Evolutionary conservation across 2,113 vertebrate genomes (phyloP), one percentile per base, ranked within the genome.

Genomic region (Kobus ellipsiprymnus): DNA sequence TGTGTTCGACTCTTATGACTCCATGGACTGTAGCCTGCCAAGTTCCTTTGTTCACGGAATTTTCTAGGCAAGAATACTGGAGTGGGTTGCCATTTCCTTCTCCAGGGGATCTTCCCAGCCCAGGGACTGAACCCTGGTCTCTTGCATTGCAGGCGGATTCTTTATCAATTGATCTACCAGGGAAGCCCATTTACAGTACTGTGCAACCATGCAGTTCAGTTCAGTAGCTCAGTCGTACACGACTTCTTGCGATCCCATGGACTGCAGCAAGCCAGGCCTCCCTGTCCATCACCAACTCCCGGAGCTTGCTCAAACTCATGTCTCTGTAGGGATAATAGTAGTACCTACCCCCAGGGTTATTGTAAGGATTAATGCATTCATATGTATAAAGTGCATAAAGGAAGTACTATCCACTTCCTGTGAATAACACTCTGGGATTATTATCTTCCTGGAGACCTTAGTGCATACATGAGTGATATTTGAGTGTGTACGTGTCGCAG

Each of bases 91-190:
- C 19, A 12, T 71, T 71, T 71, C n/a, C 67, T 40, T 71, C n/a
- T 40, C n/a, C 67, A 71, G n/a, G 67, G n/a, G 67, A 71, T 71
- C 67, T 71, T 71, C 67, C 67, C 10, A 11, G 67, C 9, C n/a
- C 67, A 21, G n/a, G 67, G n/a, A 71, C 23, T 5, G 5, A 71
- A 74, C n/a, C n/a, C n/a, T 40, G 1, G n/a, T 23, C n/a, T 74
- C n/a, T 19, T 40, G n/a, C n/a, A 40, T 23, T 74, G n/a, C 0
- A 1, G 21, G 19, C 0, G 0, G 36, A 74, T 74, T 74, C n/a
- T 71, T 40, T 71, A 74, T 74, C 16, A 40, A 40, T 5, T 74
- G n/a, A 74, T 19, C 67, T 74, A 13, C n/a, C 19, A 40, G 19
- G 21, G 67, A 74, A 74, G 67, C 67, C 19, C 67, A 74, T 74